Evolutionary conservation across 2,797 vertebrate genomes (phyloP).

Genomic region (Acanthopagrus latus): DNA sequence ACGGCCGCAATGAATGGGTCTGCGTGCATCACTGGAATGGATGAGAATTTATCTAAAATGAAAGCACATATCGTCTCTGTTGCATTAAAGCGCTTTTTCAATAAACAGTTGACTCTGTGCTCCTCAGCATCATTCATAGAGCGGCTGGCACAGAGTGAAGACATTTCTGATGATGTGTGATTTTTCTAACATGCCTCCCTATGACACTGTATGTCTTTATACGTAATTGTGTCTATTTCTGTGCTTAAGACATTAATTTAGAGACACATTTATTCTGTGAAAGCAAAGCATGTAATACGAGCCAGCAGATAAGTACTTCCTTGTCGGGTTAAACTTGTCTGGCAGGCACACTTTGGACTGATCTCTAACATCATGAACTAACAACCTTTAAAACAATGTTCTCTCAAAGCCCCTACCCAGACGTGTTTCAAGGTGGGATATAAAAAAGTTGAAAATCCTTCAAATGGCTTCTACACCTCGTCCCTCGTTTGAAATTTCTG

Average conservation of each 20-base stretch:
- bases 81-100: not conserved
- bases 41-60: constrained; percentile 4
- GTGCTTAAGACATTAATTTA: too few species aligned
- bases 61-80: not conserved
- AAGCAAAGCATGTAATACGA: constrained; percentile 33
- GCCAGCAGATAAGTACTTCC: constrained; percentile 23
- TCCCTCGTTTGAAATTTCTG: too few species aligned
- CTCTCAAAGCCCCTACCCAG: too few species aligned
- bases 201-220: not conserved
- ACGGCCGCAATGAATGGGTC: constrained; percentile 9
- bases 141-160: too few species aligned
- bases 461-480: too few species aligned
- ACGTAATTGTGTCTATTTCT: not conserved
- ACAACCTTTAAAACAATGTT: not conserved
- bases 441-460: too few species aligned
- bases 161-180: not conserved
- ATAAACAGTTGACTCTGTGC: not conserved
- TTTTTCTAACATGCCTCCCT: not conserved
- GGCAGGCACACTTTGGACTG: not conserved
- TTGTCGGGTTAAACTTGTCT: constrained; percentile 42
- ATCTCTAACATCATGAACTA: not conserved
- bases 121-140: constrained; percentile 8
- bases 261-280: constrained; percentile 45
- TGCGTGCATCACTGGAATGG: not conserved
- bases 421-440: too few species aligned